Base-by-base conservation (phyloP, 2,113 vertebrate species). In the western clawed frog (Xenopus tropicalis) region DNA sequence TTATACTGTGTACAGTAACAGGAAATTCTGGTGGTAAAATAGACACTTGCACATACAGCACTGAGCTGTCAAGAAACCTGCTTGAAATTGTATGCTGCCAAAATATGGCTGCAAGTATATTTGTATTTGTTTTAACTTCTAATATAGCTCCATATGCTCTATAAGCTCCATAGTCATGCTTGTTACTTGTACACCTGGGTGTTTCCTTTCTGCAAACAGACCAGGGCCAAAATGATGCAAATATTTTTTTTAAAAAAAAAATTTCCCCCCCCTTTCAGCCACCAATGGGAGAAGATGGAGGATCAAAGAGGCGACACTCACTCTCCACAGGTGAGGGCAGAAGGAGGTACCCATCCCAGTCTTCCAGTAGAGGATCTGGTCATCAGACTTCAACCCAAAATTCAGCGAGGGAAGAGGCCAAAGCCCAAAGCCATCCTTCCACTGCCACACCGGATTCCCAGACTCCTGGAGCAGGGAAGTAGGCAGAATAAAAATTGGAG, bases 201-300 rank as follows among this genome's bases (percentile, higher is more conserved):
- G 1, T 14, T 48, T 14, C 9, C 16, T 14, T 11, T 46, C 44
- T 46, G 44, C 13, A 44, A 8, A 8, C 43, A 51, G 72, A 12
- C 42, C 51, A 29, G 14, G 12, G n/a, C 25, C 25, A 4, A 1
- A 11, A 22, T 14, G 20, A 2, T 5, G 14, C 10, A 20, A 25
- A 74, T 68, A 48, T 13, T 14, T 3, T 17, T 61, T 62, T 13
- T 44, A 44, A 63, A 42, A 6, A 4, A 17, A 0, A 21, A 1
- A 43, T 74, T 11, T 19, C 14, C n/a, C 73, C 9, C 54, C 61
- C 69, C 0, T 90, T 91, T 1, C 87, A 99, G 97, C 97, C 97
- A 11, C 97, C 95, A 14, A 96, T 98, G 87, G 95, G 88, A 29
- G 91, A 98, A 84, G 97, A 99, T 70, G 92, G 95, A 74, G 89